These are phyloP conservation scores for Callitettix versicolor DNA, from an alignment of 1,140 invertebrate species.

Conservation along the genomic window DNA sequence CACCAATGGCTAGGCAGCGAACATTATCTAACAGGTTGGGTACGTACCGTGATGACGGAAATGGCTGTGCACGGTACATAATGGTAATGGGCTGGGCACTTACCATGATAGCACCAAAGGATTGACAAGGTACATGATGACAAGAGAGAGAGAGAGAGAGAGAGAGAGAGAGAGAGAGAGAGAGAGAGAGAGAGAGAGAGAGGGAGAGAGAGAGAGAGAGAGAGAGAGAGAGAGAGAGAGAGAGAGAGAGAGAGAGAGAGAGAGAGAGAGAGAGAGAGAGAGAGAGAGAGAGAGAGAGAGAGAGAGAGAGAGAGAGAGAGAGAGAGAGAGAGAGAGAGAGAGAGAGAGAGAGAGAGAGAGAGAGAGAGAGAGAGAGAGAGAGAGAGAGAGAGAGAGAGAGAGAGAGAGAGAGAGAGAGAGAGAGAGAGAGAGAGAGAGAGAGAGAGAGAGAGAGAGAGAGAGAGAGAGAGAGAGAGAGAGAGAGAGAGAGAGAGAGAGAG, in stretches of 20 bases:
- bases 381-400: background rate
- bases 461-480: constrained; percentile 14
- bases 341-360: constrained; percentile 7
- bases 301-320: constrained; percentile 11
- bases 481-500: constrained; percentile 14
- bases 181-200: constrained; percentile 13
- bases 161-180: constrained; percentile 14
- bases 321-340: constrained; percentile 11
- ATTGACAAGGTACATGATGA: too few species aligned
- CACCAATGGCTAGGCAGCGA: too few species aligned
- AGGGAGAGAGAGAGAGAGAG: constrained; percentile 14
- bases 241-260: constrained; percentile 14
- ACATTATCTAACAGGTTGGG: too few species aligned
- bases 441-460: constrained; percentile 14
- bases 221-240: constrained; percentile 14
- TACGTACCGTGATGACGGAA: too few species aligned
- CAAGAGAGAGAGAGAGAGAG: too few species aligned
- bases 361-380: constrained; percentile 8
- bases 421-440: constrained; percentile 12
- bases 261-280: constrained; percentile 14
- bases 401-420: constrained; percentile 4
- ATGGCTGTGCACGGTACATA: too few species aligned
- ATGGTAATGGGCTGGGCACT: too few species aligned
- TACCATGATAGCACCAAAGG: too few species aligned
- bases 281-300: constrained; percentile 14